Percentiles rank a stretch among this genome's conserved stretches.
These are phyloP conservation scores for Tonatia bakeri DNA, from an alignment of 2,113 vertebrate species.

Conservation along the genomic window DNA sequence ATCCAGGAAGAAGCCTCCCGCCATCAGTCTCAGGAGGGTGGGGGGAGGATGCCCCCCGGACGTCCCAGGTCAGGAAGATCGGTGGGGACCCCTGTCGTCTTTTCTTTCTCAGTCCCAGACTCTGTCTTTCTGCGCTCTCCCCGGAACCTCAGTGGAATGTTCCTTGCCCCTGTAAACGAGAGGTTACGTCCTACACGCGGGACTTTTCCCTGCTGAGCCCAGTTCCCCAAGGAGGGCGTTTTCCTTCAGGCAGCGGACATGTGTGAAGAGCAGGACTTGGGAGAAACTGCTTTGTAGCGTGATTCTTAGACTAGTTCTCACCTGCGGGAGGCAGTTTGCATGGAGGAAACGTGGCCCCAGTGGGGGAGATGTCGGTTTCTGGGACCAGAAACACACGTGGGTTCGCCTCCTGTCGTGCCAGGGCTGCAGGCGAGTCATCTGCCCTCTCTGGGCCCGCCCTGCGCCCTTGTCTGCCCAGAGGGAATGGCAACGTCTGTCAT, in stretches of 20 bases:
- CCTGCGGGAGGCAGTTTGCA: not conserved
- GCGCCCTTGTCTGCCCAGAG: rapidly evolving
- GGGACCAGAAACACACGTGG: not conserved
- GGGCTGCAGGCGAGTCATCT: not conserved
- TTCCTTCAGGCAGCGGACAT: not conserved
- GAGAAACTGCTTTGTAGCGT: constrained; percentile 42
- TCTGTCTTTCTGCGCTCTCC: constrained; percentile 72
- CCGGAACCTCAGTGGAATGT: constrained; percentile 70
- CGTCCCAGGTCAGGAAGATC: constrained; percentile 60
- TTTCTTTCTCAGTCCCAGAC: constrained; percentile 70
- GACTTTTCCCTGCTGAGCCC: constrained; percentile 71
- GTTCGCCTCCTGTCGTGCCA: not conserved
- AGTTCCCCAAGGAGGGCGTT: not conserved
- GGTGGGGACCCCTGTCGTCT: constrained; percentile 56
- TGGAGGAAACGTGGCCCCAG: not conserved
- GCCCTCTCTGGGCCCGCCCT: not conserved
- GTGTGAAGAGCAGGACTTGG: not conserved
- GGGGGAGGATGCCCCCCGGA: constrained; percentile 31
- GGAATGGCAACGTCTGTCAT: rapidly evolving
- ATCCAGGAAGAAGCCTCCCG: not conserved
- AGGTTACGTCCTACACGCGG: constrained; percentile 74
- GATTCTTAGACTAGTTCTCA: constrained; percentile 21
- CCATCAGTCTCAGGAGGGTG: not conserved
- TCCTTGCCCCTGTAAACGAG: constrained; percentile 71
- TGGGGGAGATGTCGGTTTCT: not conserved